Base-by-base conservation (phyloP, 2,113 vertebrate species). In the Pachypanchax playfairii region DNA sequence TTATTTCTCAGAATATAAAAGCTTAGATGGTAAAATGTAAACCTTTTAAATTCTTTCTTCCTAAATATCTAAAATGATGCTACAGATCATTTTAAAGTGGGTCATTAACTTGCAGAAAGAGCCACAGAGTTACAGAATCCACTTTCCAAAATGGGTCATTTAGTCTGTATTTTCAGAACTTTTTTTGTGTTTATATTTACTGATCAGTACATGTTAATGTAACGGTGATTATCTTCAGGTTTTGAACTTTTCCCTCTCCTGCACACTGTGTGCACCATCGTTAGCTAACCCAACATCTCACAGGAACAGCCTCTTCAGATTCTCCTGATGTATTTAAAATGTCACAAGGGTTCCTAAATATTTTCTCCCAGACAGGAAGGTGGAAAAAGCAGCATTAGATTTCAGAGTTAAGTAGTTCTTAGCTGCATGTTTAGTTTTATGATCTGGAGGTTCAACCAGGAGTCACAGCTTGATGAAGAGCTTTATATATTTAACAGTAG, bases 311-410 rank as follows among this genome's bases (percentile, higher is more conserved):
- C 39, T 25, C 2, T 26, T 38, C 50, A 48, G 54, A 70, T 63
- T 81, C 22, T 11, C 28, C 38, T 35, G 21, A 69, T 54, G 31
- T 52, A 36, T 64, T 65, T 56, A 6, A 36, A 68, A 51, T 68
- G 53, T 82, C 46, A 73, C 42, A 21, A 38, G 44, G 47, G 5
- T 17, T 50, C 51, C 22, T 24, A 36, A 5, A 9, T 71, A 28
- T 43, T 39, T 21, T 57, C 47, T 36, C 15, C n/a, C 33, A 73
- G 44, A 50, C 38, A 51, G 25, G 43, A 0, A 43, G 57, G 18
- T 46, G n/a, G 39, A 43, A 17, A 17, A 17, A 14, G 13, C 15
- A 12, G 46, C 8, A 14, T 49, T 36, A 46, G 35, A 25, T 72
- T 69, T 74, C 41, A 68, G 17, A 20, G 24, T 5, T 50, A 69